These are phyloP conservation scores for Mesorhabditis belari DNA, from an alignment of 2,888 invertebrate species.

Conservation along the genomic window DNA sequence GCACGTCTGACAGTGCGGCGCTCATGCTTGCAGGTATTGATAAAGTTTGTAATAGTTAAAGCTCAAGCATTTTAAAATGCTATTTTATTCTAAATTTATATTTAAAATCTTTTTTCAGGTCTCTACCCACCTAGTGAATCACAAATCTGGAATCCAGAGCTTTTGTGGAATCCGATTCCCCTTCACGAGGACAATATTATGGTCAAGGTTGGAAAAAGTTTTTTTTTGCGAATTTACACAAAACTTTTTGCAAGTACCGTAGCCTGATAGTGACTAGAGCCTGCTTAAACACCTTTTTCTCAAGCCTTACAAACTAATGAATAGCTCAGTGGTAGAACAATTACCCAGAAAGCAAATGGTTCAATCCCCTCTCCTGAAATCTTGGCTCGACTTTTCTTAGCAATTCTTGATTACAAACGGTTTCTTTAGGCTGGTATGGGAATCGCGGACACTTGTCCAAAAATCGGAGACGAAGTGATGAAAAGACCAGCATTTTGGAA, in stretches of 20 bases:
- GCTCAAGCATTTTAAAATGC: too few species aligned
- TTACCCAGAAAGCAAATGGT: too few species aligned
- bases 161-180: not conserved
- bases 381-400: too few species aligned
- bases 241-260: too few species aligned
- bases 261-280: too few species aligned
- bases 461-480: not conserved
- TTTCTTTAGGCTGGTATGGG: not conserved
- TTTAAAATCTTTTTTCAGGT: not conserved
- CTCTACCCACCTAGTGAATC: not conserved
- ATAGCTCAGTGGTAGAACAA: too few species aligned
- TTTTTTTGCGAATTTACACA: too few species aligned
- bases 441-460: not conserved
- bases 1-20: not conserved
- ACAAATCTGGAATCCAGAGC: not conserved
- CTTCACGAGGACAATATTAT: not conserved
- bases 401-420: not conserved
- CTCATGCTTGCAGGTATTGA: not conserved
- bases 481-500: not conserved
- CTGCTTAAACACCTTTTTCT: too few species aligned
- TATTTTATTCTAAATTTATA: not conserved
- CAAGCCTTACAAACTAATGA: too few species aligned
- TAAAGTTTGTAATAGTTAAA: too few species aligned
- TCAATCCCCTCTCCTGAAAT: too few species aligned
- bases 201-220: not conserved